Conservation (phyloP, 2,113 vertebrate genomes). For the Lophotis ruficrista region DNA sequence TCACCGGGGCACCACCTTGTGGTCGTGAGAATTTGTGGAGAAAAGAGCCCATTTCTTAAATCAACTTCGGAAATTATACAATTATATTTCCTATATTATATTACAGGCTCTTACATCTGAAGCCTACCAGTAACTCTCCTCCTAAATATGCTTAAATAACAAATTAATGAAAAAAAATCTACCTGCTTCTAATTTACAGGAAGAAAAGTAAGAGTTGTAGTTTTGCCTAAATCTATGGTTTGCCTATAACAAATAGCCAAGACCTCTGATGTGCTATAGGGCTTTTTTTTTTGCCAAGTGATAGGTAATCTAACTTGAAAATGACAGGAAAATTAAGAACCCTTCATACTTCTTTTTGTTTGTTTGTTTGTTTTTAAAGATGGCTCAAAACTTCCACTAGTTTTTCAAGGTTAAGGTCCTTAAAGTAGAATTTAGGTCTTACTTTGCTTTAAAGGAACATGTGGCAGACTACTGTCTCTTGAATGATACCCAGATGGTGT, state of each 20-base stretch:
- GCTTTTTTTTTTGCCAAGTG: not conserved
- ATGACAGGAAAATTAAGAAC: not conserved
- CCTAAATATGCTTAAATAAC: not conserved
- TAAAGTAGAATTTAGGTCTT: not conserved
- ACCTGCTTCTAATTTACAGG: not conserved
- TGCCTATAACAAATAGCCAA: not conserved
- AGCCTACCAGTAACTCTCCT: not conserved
- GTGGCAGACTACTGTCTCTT: not conserved
- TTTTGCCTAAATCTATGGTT: not conserved
- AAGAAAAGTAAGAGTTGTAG: not conserved
- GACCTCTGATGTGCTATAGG: not conserved
- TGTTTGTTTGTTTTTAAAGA: not conserved
- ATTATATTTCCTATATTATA: not conserved
- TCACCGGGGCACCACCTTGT: slow-evolving; percentile 55
- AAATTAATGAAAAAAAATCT: not conserved
- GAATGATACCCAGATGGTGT: not conserved
- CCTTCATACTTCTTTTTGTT: not conserved
- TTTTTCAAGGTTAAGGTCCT: not conserved
- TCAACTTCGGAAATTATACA: accelerated
- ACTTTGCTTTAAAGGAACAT: not conserved
- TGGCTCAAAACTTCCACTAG: not conserved
- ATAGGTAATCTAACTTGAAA: not conserved
- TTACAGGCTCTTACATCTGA: not conserved
- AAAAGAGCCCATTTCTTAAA: not conserved
- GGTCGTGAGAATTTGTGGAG: not conserved